phyloP scores from a whole-genome alignment of 2,113 vertebrate genomes.

The Empidonax alnorum region DNA sequence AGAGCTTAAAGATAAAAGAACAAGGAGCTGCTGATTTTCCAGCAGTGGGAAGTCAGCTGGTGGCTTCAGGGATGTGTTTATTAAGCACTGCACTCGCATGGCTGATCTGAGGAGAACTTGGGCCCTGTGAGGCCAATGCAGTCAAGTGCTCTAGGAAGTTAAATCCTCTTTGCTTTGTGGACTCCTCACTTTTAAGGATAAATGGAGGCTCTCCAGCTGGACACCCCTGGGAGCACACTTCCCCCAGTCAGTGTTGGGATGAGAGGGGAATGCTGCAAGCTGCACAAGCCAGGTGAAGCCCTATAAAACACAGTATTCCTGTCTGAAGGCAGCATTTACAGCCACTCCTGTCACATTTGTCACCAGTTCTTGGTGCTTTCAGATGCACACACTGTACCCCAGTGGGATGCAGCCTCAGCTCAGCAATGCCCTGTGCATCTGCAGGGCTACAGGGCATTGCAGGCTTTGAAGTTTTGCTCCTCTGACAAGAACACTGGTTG shows the following conservation, averaged over 20 bases:
- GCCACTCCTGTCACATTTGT: background rate
- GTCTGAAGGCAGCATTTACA: background rate
- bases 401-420: conserved; percentile 12
- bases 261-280: background rate
- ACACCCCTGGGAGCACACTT: background rate
- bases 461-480: conserved; percentile 59
- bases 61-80: background rate
- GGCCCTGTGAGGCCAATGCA: fast-evolving
- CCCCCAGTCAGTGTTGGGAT: fast-evolving
- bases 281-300: background rate
- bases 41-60: background rate
- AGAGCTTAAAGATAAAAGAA: conserved; percentile 7
- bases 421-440: background rate
- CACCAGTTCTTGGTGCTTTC: background rate
- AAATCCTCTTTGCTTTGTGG: background rate
- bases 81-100: fast-evolving
- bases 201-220: background rate
- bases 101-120: fast-evolving
- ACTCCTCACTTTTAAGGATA: background rate
- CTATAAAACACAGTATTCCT: background rate
- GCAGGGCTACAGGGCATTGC: background rate
- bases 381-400: background rate
- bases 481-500: background rate
- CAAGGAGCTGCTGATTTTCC: background rate
- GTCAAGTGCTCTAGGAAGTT: fast-evolving